phyloP scores from a whole-genome alignment of 2,888 invertebrate species.

The Lycaena phlaeas region DNA sequence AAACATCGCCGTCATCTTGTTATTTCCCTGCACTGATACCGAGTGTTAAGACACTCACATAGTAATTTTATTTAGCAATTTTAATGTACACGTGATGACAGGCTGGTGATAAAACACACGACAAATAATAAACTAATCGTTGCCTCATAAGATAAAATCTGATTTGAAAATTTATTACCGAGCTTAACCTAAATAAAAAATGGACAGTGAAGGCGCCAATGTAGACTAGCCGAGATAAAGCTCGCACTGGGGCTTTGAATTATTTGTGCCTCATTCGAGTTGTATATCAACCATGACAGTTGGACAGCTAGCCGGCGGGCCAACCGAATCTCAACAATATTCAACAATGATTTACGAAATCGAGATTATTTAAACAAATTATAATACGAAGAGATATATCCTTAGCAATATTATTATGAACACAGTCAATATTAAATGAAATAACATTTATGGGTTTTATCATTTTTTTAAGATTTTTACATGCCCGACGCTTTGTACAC shows the following conservation, averaged over 20 bases:
- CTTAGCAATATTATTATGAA: not conserved
- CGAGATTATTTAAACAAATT: constrained; percentile 8
- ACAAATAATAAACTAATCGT: constrained; percentile 1
- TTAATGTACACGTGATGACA: no score
- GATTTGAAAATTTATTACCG: constrained; percentile 3
- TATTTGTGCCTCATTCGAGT: constrained; percentile 18
- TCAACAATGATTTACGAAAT: constrained; percentile 17
- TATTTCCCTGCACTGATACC: no score
- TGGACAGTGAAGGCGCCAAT: constrained; percentile 9
- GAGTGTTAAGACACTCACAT: no score
- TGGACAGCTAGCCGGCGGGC: constrained; percentile 10
- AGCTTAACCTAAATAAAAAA: constrained; percentile 8
- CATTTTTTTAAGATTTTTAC: no score
- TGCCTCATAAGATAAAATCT: constrained; percentile 1
- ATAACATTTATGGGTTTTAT: no score
- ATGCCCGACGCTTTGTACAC: no score
- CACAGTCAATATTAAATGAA: constrained; percentile 1
- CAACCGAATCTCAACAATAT: constrained; percentile 16
- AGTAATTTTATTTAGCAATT: no score
- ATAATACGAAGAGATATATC: constrained; percentile 2
- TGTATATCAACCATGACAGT: constrained; percentile 15
- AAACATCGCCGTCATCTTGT: no score
- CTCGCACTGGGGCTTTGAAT: constrained; percentile 11
- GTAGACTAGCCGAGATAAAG: constrained; percentile 7
- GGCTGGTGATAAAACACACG: constrained; percentile 1